These are phyloP conservation scores for Acipenser transmontanus DNA, from an alignment of 2,797 vertebrate species.

Conservation along the genomic window DNA sequence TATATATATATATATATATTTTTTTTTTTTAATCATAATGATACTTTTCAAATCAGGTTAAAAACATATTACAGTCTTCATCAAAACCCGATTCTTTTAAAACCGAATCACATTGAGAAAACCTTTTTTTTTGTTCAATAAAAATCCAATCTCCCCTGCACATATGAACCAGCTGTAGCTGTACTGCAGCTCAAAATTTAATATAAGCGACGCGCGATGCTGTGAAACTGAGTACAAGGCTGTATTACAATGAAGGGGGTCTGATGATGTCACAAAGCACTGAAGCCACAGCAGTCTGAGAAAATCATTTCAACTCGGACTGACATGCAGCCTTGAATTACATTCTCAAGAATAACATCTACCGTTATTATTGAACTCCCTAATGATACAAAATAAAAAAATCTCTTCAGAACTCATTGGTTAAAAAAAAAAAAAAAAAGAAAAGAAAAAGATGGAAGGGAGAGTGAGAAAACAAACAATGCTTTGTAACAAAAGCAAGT, in stretches of 20 bases:
- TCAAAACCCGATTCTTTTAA: not conserved
- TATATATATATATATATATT: too few species aligned
- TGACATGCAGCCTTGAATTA: conserved; percentile 7
- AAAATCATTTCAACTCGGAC: conserved; percentile 2
- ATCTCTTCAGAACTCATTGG: not conserved
- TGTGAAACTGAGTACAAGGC: conserved; percentile 13
- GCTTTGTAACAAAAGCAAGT: too few species aligned
- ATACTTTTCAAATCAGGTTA: not conserved
- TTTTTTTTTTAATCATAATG: not conserved
- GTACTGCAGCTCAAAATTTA: conserved; percentile 11
- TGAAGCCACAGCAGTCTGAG: not conserved
- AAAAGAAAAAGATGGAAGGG: not conserved
- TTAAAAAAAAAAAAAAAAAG: not conserved
- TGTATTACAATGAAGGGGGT: conserved; percentile 2
- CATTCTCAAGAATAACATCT: not conserved
- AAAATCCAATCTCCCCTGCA: conserved; percentile 9
- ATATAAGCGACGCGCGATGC: conserved; percentile 6
- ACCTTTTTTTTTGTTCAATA: conserved; percentile 1
- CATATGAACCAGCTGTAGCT: conserved; percentile 4
- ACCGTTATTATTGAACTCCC: conserved; percentile 1
- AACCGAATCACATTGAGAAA: conserved; percentile 1
- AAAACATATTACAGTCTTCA: not conserved
- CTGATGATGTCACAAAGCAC: not conserved
- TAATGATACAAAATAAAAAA: not conserved
- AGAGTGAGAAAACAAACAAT: too few species aligned